Base-by-base conservation (phyloP, 2,797 vertebrate species). In the Thripadectes ignobilis region DNA sequence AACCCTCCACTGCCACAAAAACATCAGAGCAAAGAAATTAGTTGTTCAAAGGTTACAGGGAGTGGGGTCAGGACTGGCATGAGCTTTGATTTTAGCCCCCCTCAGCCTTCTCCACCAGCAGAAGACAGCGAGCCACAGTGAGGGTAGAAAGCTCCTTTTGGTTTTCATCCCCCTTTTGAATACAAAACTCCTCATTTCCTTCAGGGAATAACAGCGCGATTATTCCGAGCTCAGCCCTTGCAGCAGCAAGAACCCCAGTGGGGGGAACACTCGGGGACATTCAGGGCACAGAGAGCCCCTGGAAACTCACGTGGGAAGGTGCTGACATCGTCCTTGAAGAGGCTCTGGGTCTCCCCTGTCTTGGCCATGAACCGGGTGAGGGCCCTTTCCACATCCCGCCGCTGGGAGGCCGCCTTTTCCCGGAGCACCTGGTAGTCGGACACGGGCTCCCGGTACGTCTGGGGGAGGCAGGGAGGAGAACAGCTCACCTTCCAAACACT, bases 341-440 rank as follows among this genome's bases (percentile, higher is more conserved):
- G 99, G 85, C 99, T 99, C 97, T 99, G 98, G 0, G 99, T 99
- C 95, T 99, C 99, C 49, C 99, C 99, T 0, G 99, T 99, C 96
- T 99, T 99, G 79, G 99, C 99, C 99, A 99, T 99, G 96, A 99
- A 99, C 9, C 99, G 98, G 0, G 99, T 99, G 57, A 99, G 99
- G 1, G 99, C 99, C 38, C 99, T 98, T 49, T 99, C 99, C 69
- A 99, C 99, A 1, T 99, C 99, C 12, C 99, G 97, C 71, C 99
- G 98, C 90, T 99, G 99, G 7, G 98, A 99, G 0, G 99, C 99
- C 0, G 99, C 99, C 94, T 99, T 99, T 86, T 99, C 99, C 92
- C 99, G 96, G 41, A 99, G 98, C 51, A 99, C 98, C 51, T 99
- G 99, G 93, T 99, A 99, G 91, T 99, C 99, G 0, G 98, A 99